Evolutionary conservation across 2,797 vertebrate species (phyloP).

Genomic region (Hemibagrus guttatus): DNA sequence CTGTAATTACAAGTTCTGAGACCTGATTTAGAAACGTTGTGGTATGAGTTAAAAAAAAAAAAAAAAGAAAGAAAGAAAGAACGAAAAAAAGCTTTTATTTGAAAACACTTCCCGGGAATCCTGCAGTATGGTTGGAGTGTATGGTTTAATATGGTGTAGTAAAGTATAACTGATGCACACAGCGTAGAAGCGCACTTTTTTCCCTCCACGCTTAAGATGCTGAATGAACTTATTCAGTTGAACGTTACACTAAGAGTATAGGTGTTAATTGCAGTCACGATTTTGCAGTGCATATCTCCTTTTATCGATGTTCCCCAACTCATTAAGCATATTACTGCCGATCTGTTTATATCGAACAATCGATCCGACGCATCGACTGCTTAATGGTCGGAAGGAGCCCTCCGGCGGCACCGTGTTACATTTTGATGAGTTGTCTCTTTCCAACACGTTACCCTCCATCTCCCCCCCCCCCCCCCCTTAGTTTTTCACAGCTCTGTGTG

Average conservation of each 20-base stretch:
- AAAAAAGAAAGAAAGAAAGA: neutral
- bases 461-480: neutral
- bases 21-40: conserved; percentile 45
- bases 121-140: neutral
- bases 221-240: neutral
- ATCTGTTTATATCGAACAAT: conserved; percentile 25
- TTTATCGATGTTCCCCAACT: conserved; percentile 26
- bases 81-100: neutral
- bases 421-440: conserved; percentile 11
- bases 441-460: neutral
- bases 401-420: neutral
- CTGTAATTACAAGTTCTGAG: conserved; percentile 46
- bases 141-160: neutral
- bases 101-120: neutral
- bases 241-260: neutral
- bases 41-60: neutral
- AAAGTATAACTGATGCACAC: neutral
- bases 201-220: neutral
- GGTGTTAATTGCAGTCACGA: neutral
- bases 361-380: conserved; percentile 35
- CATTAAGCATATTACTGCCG: conserved; percentile 36
- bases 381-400: conserved; percentile 36
- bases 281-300: neutral
- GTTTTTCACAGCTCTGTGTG: conserved; percentile 2
- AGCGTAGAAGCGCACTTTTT: neutral